Conservation (phyloP, 2,113 vertebrate species). For the Mohoua ochrocephala region DNA sequence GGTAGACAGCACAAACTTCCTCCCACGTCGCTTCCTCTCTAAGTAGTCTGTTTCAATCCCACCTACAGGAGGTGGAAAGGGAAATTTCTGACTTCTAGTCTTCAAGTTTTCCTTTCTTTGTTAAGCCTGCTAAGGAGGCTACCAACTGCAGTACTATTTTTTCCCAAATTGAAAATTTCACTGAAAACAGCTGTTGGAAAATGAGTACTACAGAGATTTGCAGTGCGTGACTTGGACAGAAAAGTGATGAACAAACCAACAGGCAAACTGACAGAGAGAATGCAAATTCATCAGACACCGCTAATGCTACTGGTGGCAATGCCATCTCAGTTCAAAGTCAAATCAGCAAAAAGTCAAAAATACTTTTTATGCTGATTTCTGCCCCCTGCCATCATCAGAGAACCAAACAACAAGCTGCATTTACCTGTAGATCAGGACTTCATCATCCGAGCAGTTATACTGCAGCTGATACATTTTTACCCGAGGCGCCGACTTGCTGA, state of each 20-base stretch:
- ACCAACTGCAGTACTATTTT: not conserved
- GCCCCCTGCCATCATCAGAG: not conserved
- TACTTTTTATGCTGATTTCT: not conserved
- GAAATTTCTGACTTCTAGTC: conserved; percentile 18
- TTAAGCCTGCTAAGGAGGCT: not conserved
- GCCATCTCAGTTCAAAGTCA: not conserved
- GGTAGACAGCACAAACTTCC: conserved; percentile 28
- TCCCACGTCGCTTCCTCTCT: not conserved
- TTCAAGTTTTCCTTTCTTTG: conserved; percentile 3
- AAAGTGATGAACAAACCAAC: not conserved
- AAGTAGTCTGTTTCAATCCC: not conserved
- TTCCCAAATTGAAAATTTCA: not conserved
- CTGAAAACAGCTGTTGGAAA: not conserved
- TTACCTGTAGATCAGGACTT: conserved; percentile 98
- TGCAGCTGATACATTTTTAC: conserved; percentile 99
- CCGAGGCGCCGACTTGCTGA: conserved; percentile 89
- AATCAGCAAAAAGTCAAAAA: not conserved
- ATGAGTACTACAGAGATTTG: not conserved
- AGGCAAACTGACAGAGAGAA: not conserved
- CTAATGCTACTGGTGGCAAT: not conserved
- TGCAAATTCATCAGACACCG: not conserved
- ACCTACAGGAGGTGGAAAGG: not conserved
- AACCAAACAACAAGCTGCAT: not conserved
- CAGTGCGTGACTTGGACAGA: not conserved
- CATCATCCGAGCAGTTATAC: conserved; percentile 96